Conservation (phyloP, 2,888 invertebrate species). For the Heliothis peltigera region DNA sequence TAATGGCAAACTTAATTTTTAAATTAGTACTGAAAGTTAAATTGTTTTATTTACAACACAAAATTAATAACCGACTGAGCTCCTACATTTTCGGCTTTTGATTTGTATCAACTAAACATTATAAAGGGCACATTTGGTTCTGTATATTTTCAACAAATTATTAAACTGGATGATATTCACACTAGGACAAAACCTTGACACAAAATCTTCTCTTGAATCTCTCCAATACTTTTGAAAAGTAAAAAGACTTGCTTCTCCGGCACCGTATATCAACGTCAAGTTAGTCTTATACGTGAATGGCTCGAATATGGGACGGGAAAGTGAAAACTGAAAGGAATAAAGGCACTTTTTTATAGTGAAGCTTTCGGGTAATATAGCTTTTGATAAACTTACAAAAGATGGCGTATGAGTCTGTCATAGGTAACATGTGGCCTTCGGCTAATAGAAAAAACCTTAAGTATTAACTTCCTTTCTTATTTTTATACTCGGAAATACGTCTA, state of each 20-base stretch:
- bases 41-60: too few relatives aligned
- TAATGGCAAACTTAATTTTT: not conserved
- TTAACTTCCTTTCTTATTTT: too few relatives aligned
- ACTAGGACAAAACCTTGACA: too few relatives aligned
- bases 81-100: too few relatives aligned
- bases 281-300: conserved; percentile 10
- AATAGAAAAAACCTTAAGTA: too few relatives aligned
- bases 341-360: conserved; percentile 1
- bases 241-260: not conserved
- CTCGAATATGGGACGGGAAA: not conserved
- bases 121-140: too few relatives aligned
- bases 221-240: not conserved
- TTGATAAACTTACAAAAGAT: not conserved
- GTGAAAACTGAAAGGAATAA: conserved; percentile 3
- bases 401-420: not conserved
- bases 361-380: not conserved
- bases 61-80: too few relatives aligned
- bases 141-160: too few relatives aligned
- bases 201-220: not conserved
- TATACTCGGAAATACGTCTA: too few relatives aligned
- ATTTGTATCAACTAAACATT: too few relatives aligned
- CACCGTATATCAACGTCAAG: conserved; percentile 21
- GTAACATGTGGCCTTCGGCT: not conserved
- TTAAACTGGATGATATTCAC: too few relatives aligned
- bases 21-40: too few relatives aligned